Evolutionary conservation across 2,888 invertebrate genomes (phyloP).

Genomic region (Polydrusus cervinus): DNA sequence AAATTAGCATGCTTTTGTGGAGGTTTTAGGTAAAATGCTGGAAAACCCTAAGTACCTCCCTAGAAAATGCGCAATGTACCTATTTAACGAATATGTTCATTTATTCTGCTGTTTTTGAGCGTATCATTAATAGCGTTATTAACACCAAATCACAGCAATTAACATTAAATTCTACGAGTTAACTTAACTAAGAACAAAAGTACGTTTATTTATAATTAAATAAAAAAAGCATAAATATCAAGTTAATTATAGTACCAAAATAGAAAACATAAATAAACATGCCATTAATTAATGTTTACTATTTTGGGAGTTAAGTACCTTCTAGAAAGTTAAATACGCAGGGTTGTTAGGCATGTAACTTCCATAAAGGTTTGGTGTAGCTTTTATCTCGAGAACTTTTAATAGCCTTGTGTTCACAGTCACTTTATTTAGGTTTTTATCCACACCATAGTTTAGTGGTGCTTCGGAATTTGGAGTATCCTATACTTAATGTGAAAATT

Average conservation of each 20-base stretch:
- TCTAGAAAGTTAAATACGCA: slow-evolving; percentile 23
- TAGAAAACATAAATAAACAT: slow-evolving; percentile 29
- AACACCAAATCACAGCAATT: neutral
- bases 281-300: slow-evolving; percentile 22
- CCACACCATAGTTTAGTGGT: too few species aligned
- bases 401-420: neutral
- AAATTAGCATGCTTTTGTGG: too few species aligned
- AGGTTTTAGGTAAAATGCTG: neutral
- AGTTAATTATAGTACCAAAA: slow-evolving; percentile 25
- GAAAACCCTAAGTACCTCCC: neutral
- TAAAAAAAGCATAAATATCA: slow-evolving; percentile 30
- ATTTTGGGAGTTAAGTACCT: slow-evolving; percentile 20
- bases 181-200: slow-evolving; percentile 3
- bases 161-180: neutral
- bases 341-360: neutral
- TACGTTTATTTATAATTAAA: slow-evolving; percentile 18
- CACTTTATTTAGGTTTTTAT: neutral
- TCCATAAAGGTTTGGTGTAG: neutral
- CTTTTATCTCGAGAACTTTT: slow-evolving; percentile 10
- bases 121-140: neutral
- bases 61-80: too few species aligned
- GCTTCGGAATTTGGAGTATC: too few species aligned
- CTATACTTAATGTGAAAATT: too few species aligned
- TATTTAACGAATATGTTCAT: neutral
- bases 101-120: neutral